Conservation (phyloP, 2,888 invertebrate genomes). For the Drosophila infuscata region DNA sequence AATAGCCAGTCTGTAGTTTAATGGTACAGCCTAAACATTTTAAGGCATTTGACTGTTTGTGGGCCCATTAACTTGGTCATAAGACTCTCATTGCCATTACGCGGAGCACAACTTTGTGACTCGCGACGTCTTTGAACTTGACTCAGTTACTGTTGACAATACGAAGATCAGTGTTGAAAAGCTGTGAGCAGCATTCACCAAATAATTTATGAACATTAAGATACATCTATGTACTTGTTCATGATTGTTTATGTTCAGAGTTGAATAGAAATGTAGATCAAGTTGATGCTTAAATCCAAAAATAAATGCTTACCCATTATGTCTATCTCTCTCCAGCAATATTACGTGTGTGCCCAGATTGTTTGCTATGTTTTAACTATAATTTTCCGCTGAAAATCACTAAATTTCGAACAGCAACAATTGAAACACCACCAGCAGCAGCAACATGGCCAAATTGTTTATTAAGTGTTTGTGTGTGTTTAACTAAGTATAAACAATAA, state of each 20-base stretch:
- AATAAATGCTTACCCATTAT: constrained; percentile 44
- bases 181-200: background rate
- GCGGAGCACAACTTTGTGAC: constrained; percentile 66
- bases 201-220: background rate
- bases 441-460: constrained; percentile 61
- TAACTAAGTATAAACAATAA: constrained; percentile 65
- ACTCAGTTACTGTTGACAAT: constrained; percentile 39
- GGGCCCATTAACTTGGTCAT: constrained; percentile 64
- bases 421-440: constrained; percentile 23
- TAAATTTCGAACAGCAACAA: constrained; percentile 47
- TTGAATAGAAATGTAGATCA: constrained; percentile 16
- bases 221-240: background rate
- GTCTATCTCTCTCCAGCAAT: constrained; percentile 26
- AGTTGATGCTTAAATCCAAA: constrained; percentile 42
- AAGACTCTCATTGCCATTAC: constrained; percentile 39
- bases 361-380: constrained; percentile 71
- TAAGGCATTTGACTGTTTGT: constrained; percentile 46
- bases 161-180: constrained; percentile 7
- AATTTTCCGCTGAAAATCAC: constrained; percentile 66
- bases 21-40: constrained; percentile 70
- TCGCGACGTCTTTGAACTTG: constrained; percentile 77
- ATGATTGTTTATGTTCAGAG: constrained; percentile 10
- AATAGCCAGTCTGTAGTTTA: constrained; percentile 62
- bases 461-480: constrained; percentile 68
- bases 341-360: constrained; percentile 22